Evolutionary conservation across 2,113 vertebrate species (phyloP), one percentile per base, ranked within the genome.

Genomic region (Oxyruncus cristatus): DNA sequence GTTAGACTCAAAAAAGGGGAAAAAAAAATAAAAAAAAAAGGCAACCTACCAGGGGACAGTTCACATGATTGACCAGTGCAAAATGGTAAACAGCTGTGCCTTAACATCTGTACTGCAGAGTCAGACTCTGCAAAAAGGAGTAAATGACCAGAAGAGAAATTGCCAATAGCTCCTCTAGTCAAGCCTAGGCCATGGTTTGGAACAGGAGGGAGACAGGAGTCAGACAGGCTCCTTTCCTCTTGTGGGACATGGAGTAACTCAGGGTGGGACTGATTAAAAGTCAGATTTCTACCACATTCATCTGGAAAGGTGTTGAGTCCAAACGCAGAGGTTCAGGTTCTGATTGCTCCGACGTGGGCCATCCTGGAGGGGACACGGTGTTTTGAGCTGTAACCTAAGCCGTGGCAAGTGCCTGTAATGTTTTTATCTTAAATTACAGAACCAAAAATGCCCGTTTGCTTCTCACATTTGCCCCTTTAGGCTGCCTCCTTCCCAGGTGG

Each of bases 21-120:
- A 12, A 28, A 16, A 52, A 52, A 49, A 37, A 44, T 19, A 26
- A 35, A 15, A 33, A 24, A 24, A 12, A 72, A 42, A 49, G 7
- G 39, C 80, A 94, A 66, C 67, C 41, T 96, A 96, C 86, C 95
- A 96, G 46, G 66, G 80, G 96, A 97, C 93, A 96, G 84, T 67
- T 95, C 94, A 84, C 65, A 93, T 78, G 95, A 92, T 44, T 42
- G 32, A 66, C 56, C 88, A 92, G 13, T 33, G 95, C 86, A 94
- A 92, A 94, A 83, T 66, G 68, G 77, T 61, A 86, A 97, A 89
- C 97, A 98, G 92, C 97, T 98, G 97, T 90, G 85, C 81, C 23
- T 96, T 89, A 92, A 93, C 96, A 97, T 96, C 96, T 97, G 94
- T 71, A 92, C 91, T 87, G 85, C 11, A 14, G 47, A 89, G 23